phyloP scores from a whole-genome alignment of 2,888 invertebrate genomes.

The Ophion ellenae region DNA sequence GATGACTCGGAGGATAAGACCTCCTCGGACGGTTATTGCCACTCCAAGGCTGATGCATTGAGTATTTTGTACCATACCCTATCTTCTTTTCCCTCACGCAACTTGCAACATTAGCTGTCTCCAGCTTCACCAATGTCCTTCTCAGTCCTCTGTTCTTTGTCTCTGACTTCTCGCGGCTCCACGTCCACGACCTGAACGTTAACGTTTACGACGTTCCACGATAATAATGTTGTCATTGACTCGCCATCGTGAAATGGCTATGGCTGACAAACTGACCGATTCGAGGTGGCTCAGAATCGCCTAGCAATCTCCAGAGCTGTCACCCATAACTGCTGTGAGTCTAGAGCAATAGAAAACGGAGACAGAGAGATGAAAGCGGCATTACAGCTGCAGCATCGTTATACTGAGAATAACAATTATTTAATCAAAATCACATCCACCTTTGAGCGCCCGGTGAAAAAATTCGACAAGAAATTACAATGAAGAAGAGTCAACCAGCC shows the following conservation, averaged over 20 bases:
- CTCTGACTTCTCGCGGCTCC: constrained; percentile 58
- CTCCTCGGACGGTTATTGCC: constrained; percentile 75
- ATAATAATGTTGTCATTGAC: constrained; percentile 79
- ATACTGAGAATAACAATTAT: no score
- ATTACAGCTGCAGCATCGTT: no score
- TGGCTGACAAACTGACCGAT: constrained; percentile 73
- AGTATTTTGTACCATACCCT: constrained; percentile 36
- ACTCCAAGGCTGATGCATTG: constrained; percentile 63
- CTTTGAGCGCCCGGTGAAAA: no score
- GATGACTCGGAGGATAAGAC: constrained; percentile 75
- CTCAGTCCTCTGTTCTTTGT: constrained; percentile 50
- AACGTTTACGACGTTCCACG: constrained; percentile 78
- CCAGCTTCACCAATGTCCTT: constrained; percentile 62
- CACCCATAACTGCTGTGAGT: constrained; percentile 21
- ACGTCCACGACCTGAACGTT: constrained; percentile 53
- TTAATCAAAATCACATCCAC: no score
- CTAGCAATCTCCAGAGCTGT: constrained; percentile 8
- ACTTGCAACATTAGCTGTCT: constrained; percentile 27
- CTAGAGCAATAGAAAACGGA: no score
- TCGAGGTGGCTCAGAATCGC: constrained; percentile 11
- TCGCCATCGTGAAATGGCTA: constrained; percentile 75
- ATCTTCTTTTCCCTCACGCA: constrained; percentile 51
- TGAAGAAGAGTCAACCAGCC: no score
- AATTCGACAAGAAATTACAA: no score
- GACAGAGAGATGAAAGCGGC: no score